A percentile compares a stretch with the other conserved stretches of the same genome.
phyloP scores from a whole-genome alignment of 1,140 invertebrate species.

The Penaeus japonicus region DNA sequence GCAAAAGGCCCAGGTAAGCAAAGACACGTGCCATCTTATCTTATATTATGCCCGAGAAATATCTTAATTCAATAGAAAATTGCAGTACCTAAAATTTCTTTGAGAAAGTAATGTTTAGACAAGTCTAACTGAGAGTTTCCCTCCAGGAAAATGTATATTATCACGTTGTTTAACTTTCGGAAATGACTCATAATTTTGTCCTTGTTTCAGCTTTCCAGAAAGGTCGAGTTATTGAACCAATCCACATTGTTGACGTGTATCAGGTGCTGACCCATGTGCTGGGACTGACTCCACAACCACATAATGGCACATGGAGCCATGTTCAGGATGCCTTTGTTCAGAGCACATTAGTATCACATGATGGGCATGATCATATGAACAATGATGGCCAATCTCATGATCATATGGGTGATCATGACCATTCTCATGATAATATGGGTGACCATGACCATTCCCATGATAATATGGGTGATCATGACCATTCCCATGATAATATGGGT shows the following conservation, averaged over 20 bases:
- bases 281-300: constrained; percentile 59
- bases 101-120: background rate
- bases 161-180: background rate
- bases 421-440: too few relatives aligned
- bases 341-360: background rate
- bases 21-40: background rate
- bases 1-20: constrained; percentile 63
- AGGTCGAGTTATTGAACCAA: constrained; percentile 55
- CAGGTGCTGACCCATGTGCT: constrained; percentile 61
- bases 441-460: too few relatives aligned
- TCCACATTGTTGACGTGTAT: constrained; percentile 62
- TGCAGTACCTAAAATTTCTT: background rate
- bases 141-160: background rate
- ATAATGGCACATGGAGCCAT: constrained; percentile 61
- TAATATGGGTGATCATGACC: too few relatives aligned
- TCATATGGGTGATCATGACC: background rate
- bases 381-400: too few relatives aligned
- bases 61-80: background rate
- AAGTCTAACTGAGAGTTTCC: background rate
- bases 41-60: background rate
- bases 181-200: background rate
- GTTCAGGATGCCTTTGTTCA: constrained; percentile 37
- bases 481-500: too few relatives aligned
- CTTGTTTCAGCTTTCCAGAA: constrained; percentile 59
- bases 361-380: background rate